Evolutionary conservation across 2,113 vertebrate species (phyloP).

Genomic region (Tichodroma muraria): DNA sequence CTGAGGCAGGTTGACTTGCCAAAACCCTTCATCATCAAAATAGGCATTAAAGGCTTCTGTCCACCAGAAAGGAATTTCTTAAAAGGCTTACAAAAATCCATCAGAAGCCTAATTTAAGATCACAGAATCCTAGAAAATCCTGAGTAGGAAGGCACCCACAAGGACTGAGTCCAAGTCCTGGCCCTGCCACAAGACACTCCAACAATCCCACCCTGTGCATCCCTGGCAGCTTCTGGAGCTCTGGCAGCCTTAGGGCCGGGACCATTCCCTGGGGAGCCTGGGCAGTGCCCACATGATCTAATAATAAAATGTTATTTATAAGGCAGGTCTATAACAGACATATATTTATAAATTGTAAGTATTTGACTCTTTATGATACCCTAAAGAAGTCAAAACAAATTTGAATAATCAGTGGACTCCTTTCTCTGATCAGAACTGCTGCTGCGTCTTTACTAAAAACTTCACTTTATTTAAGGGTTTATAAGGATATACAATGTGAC

Average conservation of each 20-base stretch:
- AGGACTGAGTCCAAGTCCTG: fast-evolving
- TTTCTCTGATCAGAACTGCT: background rate
- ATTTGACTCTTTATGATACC: background rate
- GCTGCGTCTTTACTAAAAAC: background rate
- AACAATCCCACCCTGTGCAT: background rate
- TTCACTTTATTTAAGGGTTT: background rate
- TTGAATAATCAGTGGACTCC: background rate
- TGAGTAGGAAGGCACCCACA: background rate
- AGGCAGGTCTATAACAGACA: background rate
- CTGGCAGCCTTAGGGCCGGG: background rate
- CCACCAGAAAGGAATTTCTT: background rate
- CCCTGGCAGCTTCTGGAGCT: background rate
- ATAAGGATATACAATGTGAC: background rate
- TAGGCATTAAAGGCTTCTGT: background rate
- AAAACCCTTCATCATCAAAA: background rate
- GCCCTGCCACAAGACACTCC: background rate
- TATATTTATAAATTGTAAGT: background rate
- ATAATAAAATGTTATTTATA: background rate
- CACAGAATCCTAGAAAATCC: background rate
- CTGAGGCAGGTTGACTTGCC: background rate
- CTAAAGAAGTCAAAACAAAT: background rate
- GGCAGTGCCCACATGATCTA: background rate
- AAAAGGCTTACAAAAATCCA: background rate
- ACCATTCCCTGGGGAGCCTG: background rate
- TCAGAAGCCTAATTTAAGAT: background rate